Conservation (phyloP, 2,888 invertebrate genomes). For the Chymomyza amoena region DNA sequence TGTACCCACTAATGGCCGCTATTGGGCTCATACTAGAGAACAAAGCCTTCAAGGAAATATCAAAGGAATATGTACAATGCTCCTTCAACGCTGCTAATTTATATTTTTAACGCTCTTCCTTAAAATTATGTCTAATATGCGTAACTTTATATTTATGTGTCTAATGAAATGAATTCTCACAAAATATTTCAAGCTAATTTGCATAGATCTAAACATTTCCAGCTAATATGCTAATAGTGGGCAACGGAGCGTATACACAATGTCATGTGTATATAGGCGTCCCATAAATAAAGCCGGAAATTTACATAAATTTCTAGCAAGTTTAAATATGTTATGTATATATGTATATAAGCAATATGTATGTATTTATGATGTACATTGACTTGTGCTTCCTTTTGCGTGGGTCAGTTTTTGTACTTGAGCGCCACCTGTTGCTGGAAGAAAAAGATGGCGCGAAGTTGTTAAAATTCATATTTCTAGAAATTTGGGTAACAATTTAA, state of each 20-base stretch:
- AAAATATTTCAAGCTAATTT: not conserved
- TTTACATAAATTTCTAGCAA: not conserved
- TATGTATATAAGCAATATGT: not conserved
- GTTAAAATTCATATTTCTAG: too few species aligned
- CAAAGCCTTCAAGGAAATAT: too few species aligned
- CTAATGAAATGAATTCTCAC: not conserved
- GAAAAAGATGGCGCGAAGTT: too few species aligned
- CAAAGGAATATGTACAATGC: too few species aligned
- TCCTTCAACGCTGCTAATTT: not conserved
- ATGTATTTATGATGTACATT: not conserved
- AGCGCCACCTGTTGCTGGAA: too few species aligned
- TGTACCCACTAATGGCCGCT: too few species aligned
- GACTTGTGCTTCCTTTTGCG: too few species aligned
- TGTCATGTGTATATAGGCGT: constrained; percentile 1
- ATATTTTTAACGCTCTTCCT: not conserved
- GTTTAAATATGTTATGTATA: not conserved
- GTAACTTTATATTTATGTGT: not conserved
- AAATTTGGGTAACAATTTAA: too few species aligned
- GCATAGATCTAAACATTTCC: not conserved
- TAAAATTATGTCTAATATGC: not conserved
- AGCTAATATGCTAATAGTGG: not conserved
- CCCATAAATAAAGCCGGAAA: not conserved
- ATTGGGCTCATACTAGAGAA: too few species aligned
- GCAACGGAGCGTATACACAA: constrained; percentile 21
- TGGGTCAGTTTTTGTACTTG: too few species aligned